These are phyloP conservation scores for Euphydryas editha DNA, from an alignment of 2,888 invertebrate species.

Conservation along the genomic window DNA sequence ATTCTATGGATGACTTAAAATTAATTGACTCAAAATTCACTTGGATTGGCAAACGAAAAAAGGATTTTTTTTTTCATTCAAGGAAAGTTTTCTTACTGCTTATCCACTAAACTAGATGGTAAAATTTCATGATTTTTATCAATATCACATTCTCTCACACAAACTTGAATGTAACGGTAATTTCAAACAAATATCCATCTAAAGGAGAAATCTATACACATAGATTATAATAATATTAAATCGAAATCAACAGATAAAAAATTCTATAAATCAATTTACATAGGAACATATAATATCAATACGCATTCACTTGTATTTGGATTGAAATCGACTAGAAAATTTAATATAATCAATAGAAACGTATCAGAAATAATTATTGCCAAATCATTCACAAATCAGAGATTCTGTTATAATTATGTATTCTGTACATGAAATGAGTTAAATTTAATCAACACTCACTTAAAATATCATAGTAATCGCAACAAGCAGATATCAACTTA, in stretches of 20 bases:
- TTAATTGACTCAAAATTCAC: slow-evolving; percentile 76
- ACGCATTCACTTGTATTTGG: slow-evolving; percentile 68
- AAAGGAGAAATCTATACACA: slow-evolving; percentile 66
- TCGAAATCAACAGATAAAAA: slow-evolving; percentile 48
- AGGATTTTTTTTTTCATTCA: slow-evolving; percentile 40
- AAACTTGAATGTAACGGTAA: slow-evolving; percentile 59
- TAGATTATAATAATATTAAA: slow-evolving; percentile 52
- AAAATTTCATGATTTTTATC: slow-evolving; percentile 59
- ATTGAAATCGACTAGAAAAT: slow-evolving; percentile 77
- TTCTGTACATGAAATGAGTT: slow-evolving; percentile 45
- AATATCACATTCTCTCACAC: slow-evolving; percentile 72
- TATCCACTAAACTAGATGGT: slow-evolving; percentile 66
- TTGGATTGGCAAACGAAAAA: slow-evolving; percentile 64
- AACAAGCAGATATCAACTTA: slow-evolving; percentile 79
- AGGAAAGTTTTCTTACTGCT: slow-evolving; percentile 57
- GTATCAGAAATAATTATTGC: slow-evolving; percentile 53
- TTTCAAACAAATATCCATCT: slow-evolving; percentile 56
- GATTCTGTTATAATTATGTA: slow-evolving; percentile 58
- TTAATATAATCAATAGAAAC: slow-evolving; percentile 51
- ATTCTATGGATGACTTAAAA: slow-evolving; percentile 80
- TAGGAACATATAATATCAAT: slow-evolving; percentile 74
- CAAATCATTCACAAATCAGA: slow-evolving; percentile 49
- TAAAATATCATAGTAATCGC: slow-evolving; percentile 71
- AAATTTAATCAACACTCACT: slow-evolving; percentile 48
- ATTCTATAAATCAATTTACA: slow-evolving; percentile 54